Evolutionary conservation across 1,140 invertebrate genomes (phyloP).

Genomic region (Trissolcus basalis): DNA sequence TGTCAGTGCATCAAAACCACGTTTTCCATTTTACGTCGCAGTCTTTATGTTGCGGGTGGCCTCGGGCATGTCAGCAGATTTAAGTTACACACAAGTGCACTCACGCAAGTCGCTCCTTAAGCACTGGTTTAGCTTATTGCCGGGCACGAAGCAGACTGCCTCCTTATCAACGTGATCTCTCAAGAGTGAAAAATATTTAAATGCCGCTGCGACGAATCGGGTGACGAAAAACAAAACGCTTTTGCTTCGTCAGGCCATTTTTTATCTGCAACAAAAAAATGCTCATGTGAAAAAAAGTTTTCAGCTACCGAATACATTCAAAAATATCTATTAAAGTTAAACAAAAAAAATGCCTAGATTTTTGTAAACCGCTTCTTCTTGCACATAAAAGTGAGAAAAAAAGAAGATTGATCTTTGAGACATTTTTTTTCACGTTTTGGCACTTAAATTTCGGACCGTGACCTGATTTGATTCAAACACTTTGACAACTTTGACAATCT

Average conservation of each 20-base stretch:
- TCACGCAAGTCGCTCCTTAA: constrained; percentile 41
- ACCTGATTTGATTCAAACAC: no score
- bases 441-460: no score
- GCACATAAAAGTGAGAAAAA: no score
- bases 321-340: no score
- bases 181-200: constrained; percentile 73
- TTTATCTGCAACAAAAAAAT: not conserved
- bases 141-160: constrained; percentile 70
- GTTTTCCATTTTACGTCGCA: constrained; percentile 42
- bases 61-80: constrained; percentile 55
- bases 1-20: constrained; percentile 48
- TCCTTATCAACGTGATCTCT: constrained; percentile 70
- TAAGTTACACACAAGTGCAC: constrained; percentile 54
- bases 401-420: no score
- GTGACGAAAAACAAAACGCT: constrained; percentile 36
- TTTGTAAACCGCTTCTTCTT: no score
- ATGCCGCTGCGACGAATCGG: constrained; percentile 53
- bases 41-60: constrained; percentile 31
- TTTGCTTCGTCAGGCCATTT: no score
- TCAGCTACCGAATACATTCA: no score
- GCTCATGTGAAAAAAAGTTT: no score
- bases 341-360: no score
- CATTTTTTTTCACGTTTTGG: no score
- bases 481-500: no score
- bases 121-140: constrained; percentile 68